Base-by-base conservation (phyloP, 2,888 invertebrate species). In the Seladonia tumulorum region DNA sequence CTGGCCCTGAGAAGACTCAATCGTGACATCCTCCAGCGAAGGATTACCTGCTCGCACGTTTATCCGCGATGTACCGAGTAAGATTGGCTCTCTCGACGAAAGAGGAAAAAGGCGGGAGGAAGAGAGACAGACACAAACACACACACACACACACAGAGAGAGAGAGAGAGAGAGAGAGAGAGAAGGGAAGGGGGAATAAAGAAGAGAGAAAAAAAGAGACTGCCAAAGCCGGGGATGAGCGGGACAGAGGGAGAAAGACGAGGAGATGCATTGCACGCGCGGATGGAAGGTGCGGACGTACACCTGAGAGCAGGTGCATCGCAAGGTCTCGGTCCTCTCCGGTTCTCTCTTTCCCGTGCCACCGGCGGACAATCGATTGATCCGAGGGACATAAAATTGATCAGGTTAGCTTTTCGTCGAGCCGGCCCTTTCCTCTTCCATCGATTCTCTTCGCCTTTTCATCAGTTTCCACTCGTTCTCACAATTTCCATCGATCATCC, bases 231-330 rank as follows among this genome's bases (percentile, higher is more conserved):
- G 5, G 39, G 22, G 39, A 42, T 16, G 25, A 39, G 74, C 18
- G 18, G 35, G 29, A 60, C 22, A 25, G 16, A 14, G 68, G 47
- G 72, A 47, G 68, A 45, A 39, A 45, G 42, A 57, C 45, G 49
- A 74, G 5, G 45, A 76, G 86, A 88, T 84, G 90, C 87, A 86
- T 78, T 88, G 88, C 90, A 89, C 89, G 88, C 89, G 83, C 86
- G 89, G 87, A 90, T 86, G 89, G 89, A 90, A 90, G 90, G 84
- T 88, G 89, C 86, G 86, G 83, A 86, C 88, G 85, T 90, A 90
- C 89, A 90, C 88, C 89, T 89, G 90, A 90, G 90, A 89, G 90
- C 90, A 91, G 91, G 90, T 90, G 90, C 90, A 83, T 83, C 85
- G 87, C 88, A 87, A 90, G 86, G 86, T 91, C 88, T 89, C 85